Evolutionary conservation across 2,888 invertebrate genomes (phyloP).

Genomic region (Podotricha telesiphe): DNA sequence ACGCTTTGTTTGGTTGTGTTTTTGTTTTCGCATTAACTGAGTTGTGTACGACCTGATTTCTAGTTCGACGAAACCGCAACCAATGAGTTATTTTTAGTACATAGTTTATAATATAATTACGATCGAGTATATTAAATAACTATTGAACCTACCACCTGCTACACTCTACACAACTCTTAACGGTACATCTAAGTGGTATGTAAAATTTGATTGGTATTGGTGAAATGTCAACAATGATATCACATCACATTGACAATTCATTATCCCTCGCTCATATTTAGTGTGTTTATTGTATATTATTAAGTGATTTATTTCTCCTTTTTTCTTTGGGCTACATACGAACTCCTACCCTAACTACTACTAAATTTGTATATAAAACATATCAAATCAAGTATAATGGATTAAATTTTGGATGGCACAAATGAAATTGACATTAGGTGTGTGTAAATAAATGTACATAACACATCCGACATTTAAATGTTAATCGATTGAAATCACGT

Average conservation of each 20-base stretch:
- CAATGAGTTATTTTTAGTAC: slow-evolving; percentile 42
- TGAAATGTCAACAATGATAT: slow-evolving; percentile 38
- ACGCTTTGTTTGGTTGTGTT: slow-evolving; percentile 52
- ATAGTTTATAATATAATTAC: slow-evolving; percentile 35
- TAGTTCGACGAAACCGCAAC: slow-evolving; percentile 42
- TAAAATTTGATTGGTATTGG: slow-evolving; percentile 15
- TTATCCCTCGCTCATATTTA: slow-evolving; percentile 29
- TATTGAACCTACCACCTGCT: neutral
- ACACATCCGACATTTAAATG: neutral
- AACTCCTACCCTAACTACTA: no score
- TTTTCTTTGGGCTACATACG: no score
- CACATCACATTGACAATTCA: slow-evolving; percentile 36
- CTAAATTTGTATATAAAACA: no score
- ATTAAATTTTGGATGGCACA: neutral
- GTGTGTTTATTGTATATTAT: slow-evolving; percentile 18
- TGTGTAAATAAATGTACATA: neutral
- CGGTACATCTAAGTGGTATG: slow-evolving; percentile 2
- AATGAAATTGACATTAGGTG: neutral
- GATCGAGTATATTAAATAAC: neutral
- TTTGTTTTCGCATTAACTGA: slow-evolving; percentile 41
- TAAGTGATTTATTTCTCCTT: slow-evolving; percentile 1
- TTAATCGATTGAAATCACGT: slow-evolving; percentile 15
- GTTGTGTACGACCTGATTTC: slow-evolving; percentile 9
- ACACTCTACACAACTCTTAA: slow-evolving; percentile 6
- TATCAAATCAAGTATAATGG: no score